Conservation (phyloP, 1,140 invertebrate species). For the Arion vulgaris region DNA sequence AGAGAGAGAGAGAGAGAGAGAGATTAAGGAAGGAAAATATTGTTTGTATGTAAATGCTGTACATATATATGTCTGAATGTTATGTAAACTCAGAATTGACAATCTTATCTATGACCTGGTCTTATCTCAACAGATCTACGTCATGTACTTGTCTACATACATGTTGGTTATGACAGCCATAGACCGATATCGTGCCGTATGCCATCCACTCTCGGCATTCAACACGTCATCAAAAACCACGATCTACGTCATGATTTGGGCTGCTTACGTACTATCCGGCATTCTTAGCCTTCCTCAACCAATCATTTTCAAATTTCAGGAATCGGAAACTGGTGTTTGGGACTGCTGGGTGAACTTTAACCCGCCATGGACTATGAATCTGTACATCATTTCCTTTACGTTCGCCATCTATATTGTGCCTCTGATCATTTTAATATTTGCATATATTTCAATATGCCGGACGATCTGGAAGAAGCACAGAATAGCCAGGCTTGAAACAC, state of each 20-base stretch:
- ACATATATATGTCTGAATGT: too few relatives aligned
- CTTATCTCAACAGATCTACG: background rate
- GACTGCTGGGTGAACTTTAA: slow-evolving; percentile 83
- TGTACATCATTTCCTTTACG: slow-evolving; percentile 56
- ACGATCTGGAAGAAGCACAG: slow-evolving; percentile 73
- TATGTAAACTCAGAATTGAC: too few relatives aligned
- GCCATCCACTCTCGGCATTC: slow-evolving; percentile 70
- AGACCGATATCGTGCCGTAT: slow-evolving; percentile 95
- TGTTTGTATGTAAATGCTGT: too few relatives aligned
- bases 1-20: too few relatives aligned
- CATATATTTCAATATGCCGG: slow-evolving; percentile 79
- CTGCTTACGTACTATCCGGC: slow-evolving; percentile 76
- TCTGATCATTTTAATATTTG: slow-evolving; percentile 51
- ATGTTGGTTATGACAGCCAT: slow-evolving; percentile 94
- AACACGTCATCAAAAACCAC: slow-evolving; percentile 54
- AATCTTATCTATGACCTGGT: too few relatives aligned
- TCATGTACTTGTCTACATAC: slow-evolving; percentile 95
- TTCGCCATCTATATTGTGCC: slow-evolving; percentile 59
- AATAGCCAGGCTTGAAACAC: background rate
- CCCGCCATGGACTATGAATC: slow-evolving; percentile 54
- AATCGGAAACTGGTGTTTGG: slow-evolving; percentile 46
- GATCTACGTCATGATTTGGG: slow-evolving; percentile 75
- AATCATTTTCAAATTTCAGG: slow-evolving; percentile 73
- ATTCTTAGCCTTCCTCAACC: slow-evolving; percentile 80
- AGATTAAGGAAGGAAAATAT: too few relatives aligned